Conservation (phyloP, 2,888 invertebrate genomes). For the Drosophila birchii region DNA sequence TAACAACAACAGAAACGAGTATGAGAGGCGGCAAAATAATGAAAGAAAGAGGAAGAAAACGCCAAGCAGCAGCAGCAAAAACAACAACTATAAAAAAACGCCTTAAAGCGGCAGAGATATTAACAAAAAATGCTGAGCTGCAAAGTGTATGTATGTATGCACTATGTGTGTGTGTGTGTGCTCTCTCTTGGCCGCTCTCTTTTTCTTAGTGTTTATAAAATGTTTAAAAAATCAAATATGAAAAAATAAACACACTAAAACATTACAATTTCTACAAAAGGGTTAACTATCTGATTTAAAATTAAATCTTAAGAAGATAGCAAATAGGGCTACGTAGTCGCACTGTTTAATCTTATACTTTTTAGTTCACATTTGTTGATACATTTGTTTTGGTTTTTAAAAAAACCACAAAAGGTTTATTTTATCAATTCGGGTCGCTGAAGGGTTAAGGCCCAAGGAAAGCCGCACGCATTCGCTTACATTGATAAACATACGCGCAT, state of each 20-base stretch:
- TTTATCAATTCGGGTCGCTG: conserved; percentile 23
- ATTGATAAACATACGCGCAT: conserved; percentile 13
- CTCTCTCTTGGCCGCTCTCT: conserved; percentile 13
- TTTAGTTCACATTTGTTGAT: too few species aligned
- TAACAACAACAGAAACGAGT: conserved; percentile 33
- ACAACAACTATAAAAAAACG: conserved; percentile 42
- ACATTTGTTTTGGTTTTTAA: too few species aligned
- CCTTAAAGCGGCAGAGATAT: conserved; percentile 38
- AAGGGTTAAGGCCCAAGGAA: conserved; percentile 34
- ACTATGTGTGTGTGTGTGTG: conserved; percentile 16
- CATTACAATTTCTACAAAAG: conserved; percentile 15
- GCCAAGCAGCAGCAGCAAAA: conserved; percentile 42
- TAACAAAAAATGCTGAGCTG: conserved; percentile 47
- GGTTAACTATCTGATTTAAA: not conserved
- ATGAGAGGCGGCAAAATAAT: conserved; percentile 44
- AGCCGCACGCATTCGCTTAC: conserved; percentile 6
- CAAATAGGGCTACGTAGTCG: not conserved
- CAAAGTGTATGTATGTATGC: conserved; percentile 34
- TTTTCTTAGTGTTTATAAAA: conserved; percentile 8
- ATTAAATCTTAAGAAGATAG: not conserved
- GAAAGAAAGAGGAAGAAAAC: conserved; percentile 66
- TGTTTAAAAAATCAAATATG: not conserved
- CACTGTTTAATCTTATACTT: not conserved
- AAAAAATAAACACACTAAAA: not conserved
- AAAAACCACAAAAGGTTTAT: conserved; percentile 9